Conservation (phyloP, 2,888 invertebrate genomes). For the Drosophila recens region DNA sequence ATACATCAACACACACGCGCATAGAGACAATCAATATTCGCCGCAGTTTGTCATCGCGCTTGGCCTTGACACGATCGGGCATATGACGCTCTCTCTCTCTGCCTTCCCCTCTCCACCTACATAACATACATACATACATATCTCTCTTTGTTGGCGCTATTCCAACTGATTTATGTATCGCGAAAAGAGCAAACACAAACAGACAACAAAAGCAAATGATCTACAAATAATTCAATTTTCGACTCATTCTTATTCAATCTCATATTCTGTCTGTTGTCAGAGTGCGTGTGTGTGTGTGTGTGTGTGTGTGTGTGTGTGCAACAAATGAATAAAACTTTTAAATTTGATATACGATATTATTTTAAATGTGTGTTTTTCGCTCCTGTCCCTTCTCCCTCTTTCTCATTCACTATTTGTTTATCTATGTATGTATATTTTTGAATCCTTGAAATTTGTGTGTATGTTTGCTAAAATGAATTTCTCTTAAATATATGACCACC, state of each 20-base stretch:
- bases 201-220: constrained; percentile 17
- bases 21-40: constrained; percentile 17
- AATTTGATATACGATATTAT: constrained; percentile 45
- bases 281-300: neutral
- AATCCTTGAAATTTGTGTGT: constrained; percentile 17
- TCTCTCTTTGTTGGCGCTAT: constrained; percentile 25
- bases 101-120: neutral
- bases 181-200: constrained; percentile 15
- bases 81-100: neutral
- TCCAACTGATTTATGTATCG: constrained; percentile 45
- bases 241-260: constrained; percentile 15
- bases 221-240: constrained; percentile 35
- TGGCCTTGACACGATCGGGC: constrained; percentile 59
- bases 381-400: neutral
- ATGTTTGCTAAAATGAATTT: constrained; percentile 38
- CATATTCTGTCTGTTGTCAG: constrained; percentile 5
- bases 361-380: constrained; percentile 10
- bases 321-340: neutral
- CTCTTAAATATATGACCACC: constrained; percentile 14
- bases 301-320: constrained; percentile 8
- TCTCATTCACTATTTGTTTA: neutral
- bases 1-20: neutral
- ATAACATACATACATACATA: no score
- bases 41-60: constrained; percentile 35
- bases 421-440: neutral